Conservation (phyloP, 2,113 vertebrate species). For the Perca fluviatilis region DNA sequence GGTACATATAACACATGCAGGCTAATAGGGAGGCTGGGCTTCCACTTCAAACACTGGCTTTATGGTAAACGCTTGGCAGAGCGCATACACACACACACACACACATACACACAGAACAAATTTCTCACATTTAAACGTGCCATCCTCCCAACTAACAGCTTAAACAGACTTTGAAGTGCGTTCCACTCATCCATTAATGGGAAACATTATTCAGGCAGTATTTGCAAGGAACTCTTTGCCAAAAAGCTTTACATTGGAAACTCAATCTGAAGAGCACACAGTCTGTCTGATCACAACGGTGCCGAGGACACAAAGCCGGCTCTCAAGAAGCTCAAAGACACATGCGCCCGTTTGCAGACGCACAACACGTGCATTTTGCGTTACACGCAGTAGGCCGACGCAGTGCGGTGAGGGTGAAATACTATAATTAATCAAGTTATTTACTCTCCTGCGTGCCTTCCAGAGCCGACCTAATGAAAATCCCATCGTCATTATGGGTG, state of each 20-base stretch:
- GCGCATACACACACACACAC: slow-evolving; percentile 18
- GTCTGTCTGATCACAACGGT: slow-evolving; percentile 45
- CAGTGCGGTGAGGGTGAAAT: slow-evolving; percentile 35
- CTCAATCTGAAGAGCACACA: slow-evolving; percentile 69
- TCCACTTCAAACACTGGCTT: slow-evolving; percentile 82
- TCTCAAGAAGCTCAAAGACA: slow-evolving; percentile 35
- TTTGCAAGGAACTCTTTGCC: slow-evolving; percentile 68
- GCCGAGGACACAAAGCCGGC: slow-evolving; percentile 52
- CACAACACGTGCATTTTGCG: slow-evolving; percentile 24
- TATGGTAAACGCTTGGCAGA: slow-evolving; percentile 80
- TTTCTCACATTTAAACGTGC: slow-evolving; percentile 79
- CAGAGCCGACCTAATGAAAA: slow-evolving; percentile 55
- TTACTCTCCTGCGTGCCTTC: slow-evolving; percentile 43
- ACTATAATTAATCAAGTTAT: slow-evolving; percentile 63
- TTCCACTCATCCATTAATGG: slow-evolving; percentile 75
- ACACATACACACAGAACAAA: slow-evolving; percentile 52
- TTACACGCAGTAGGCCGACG: background rate
- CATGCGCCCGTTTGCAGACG: background rate
- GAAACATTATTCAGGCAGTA: slow-evolving; percentile 80
- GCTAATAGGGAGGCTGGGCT: slow-evolving; percentile 76
- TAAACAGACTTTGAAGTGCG: slow-evolving; percentile 82
- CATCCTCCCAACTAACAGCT: slow-evolving; percentile 78
- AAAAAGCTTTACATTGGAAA: slow-evolving; percentile 77
- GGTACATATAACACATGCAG: slow-evolving; percentile 68
- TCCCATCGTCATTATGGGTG: slow-evolving; percentile 56